Conservation (phyloP, 2,888 invertebrate genomes). For the Macrophya annulata region DNA sequence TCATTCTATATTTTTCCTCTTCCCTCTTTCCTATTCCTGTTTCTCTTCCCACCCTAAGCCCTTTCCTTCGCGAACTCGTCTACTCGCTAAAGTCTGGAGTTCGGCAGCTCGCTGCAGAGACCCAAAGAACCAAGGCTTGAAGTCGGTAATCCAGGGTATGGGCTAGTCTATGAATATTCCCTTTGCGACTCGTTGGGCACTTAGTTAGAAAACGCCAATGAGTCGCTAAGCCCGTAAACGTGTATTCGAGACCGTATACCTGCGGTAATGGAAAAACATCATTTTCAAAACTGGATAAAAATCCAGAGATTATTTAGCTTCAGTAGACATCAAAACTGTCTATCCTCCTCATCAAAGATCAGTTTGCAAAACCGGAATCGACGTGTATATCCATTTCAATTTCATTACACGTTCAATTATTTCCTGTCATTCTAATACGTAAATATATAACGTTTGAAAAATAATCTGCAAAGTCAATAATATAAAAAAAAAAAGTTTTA, state of each 20-base stretch:
- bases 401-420: neutral
- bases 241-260: neutral
- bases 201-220: slow-evolving; percentile 52
- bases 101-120: slow-evolving; percentile 17
- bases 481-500: too few relatives aligned
- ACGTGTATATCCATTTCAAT: neutral
- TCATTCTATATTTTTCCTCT: slow-evolving; percentile 39
- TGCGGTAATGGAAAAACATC: slow-evolving; percentile 48
- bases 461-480: neutral
- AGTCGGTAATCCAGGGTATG: slow-evolving; percentile 55
- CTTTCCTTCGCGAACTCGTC: neutral
- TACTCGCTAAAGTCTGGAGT: slow-evolving; percentile 19
- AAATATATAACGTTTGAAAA: neutral
- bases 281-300: slow-evolving; percentile 32
- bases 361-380: neutral
- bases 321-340: slow-evolving; percentile 3
- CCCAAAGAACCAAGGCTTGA: slow-evolving; percentile 37
- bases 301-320: neutral
- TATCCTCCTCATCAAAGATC: neutral
- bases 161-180: slow-evolving; percentile 71
- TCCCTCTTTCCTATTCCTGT: slow-evolving; percentile 33
- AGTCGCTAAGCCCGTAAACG: slow-evolving; percentile 57
- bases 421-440: neutral
- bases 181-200: slow-evolving; percentile 63
- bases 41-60: neutral